phyloP scores from a whole-genome alignment of 2,113 vertebrate genomes.

The Melanocharis versteri region DNA sequence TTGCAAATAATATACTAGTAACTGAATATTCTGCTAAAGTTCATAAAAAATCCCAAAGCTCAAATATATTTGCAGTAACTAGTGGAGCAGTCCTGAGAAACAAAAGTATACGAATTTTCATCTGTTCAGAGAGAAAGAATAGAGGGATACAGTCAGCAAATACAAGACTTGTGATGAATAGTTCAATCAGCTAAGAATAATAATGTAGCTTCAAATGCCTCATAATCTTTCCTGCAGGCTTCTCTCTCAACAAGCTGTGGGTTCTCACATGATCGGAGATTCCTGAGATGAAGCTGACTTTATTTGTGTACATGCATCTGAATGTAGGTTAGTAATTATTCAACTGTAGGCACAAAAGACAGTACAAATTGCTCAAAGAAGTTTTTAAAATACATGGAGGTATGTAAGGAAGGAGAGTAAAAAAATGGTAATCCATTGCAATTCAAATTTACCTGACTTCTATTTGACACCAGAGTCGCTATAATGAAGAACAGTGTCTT shows the following conservation, averaged over 20 bases:
- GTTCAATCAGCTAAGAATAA: conserved; percentile 25
- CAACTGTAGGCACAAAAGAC: neutral
- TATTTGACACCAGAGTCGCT: neutral
- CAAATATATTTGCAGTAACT: neutral
- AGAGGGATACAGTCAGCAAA: neutral
- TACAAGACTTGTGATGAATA: neutral
- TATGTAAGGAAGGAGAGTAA: neutral
- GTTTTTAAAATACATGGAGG: neutral
- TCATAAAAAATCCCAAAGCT: neutral
- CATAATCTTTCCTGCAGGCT: neutral
- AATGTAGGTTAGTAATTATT: neutral
- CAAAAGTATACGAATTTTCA: neutral
- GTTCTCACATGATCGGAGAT: neutral
- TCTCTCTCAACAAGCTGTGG: neutral
- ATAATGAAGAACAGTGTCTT: neutral
- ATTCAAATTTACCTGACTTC: neutral
- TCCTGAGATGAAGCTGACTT: neutral
- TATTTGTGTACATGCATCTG: neutral
- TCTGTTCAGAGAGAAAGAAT: neutral
- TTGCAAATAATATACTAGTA: neutral
- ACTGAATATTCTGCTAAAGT: neutral
- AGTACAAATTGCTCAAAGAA: neutral
- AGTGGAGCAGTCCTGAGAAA: neutral
- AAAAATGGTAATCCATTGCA: neutral
- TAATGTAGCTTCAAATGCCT: neutral